phyloP scores from a whole-genome alignment of 2,113 vertebrate genomes.

The Aviceda subcristata region DNA sequence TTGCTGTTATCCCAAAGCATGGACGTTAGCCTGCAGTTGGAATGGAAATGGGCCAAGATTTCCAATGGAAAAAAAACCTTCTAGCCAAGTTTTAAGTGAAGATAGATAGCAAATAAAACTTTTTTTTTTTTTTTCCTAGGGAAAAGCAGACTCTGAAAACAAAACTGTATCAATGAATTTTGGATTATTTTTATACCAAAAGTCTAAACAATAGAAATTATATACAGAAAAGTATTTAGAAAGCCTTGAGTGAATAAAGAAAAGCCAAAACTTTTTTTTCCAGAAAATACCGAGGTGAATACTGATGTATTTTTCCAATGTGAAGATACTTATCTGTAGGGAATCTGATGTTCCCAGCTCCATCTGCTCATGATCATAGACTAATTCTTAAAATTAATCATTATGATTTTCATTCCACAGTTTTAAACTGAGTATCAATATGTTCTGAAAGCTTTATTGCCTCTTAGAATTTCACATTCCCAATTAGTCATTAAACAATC shows the following conservation, averaged over 20 bases:
- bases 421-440: neutral
- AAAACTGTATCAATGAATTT: constrained; percentile 5
- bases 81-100: constrained; percentile 6
- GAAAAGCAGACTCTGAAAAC: neutral
- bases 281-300: neutral
- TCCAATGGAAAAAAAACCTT: neutral
- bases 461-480: neutral
- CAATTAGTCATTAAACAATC: neutral
- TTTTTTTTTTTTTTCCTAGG: neutral
- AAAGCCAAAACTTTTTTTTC: neutral
- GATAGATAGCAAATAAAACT: neutral
- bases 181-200: neutral
- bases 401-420: neutral
- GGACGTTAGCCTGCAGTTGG: neutral
- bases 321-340: neutral
- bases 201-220: neutral
- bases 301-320: neutral
- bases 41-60: neutral
- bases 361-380: neutral
- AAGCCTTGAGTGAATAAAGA: neutral
- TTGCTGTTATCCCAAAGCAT: neutral
- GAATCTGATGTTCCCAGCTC: neutral
- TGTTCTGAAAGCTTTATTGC: neutral
- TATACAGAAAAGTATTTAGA: neutral
- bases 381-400: neutral